Evolutionary conservation across 2,797 vertebrate species (phyloP).

Genomic region (Percopsis omiscomaycus): DNA sequence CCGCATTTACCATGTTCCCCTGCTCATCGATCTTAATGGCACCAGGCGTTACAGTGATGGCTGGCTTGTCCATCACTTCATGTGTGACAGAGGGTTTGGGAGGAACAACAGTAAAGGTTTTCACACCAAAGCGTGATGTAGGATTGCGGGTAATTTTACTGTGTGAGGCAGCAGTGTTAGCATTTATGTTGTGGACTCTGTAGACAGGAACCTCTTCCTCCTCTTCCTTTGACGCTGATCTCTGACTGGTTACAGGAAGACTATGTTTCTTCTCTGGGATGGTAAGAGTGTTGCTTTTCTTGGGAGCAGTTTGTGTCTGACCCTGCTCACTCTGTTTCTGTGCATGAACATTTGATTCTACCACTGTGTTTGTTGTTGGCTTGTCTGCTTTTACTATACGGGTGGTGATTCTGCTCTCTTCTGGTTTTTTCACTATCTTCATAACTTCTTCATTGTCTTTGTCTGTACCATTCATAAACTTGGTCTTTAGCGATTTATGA

Average conservation of each 20-base stretch:
- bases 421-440: slow-evolving; percentile 14
- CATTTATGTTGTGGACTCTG: slow-evolving; percentile 34
- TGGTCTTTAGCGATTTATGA: slow-evolving; percentile 20
- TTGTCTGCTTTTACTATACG: slow-evolving; percentile 40
- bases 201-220: slow-evolving; percentile 25
- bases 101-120: slow-evolving; percentile 92
- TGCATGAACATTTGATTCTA: slow-evolving; percentile 47
- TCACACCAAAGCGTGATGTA: slow-evolving; percentile 86
- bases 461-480: slow-evolving; percentile 25
- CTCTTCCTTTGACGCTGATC: slow-evolving; percentile 22
- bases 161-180: slow-evolving; percentile 34
- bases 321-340: slow-evolving; percentile 34
- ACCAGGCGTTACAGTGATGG: slow-evolving; percentile 70
- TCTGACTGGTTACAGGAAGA: slow-evolving; percentile 29
- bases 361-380: slow-evolving; percentile 16
- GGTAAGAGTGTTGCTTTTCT: slow-evolving; percentile 28
- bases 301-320: slow-evolving; percentile 31
- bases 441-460: slow-evolving; percentile 24
- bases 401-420: slow-evolving; percentile 19
- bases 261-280: slow-evolving; percentile 41
- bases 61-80: slow-evolving; percentile 62
- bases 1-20: slow-evolving; percentile 85
- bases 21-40: slow-evolving; percentile 95
- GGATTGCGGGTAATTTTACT: slow-evolving; percentile 72
- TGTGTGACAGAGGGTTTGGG: slow-evolving; percentile 72